Evolutionary conservation across 2,113 vertebrate genomes (phyloP).

Genomic region (Galeopterus variegatus): DNA sequence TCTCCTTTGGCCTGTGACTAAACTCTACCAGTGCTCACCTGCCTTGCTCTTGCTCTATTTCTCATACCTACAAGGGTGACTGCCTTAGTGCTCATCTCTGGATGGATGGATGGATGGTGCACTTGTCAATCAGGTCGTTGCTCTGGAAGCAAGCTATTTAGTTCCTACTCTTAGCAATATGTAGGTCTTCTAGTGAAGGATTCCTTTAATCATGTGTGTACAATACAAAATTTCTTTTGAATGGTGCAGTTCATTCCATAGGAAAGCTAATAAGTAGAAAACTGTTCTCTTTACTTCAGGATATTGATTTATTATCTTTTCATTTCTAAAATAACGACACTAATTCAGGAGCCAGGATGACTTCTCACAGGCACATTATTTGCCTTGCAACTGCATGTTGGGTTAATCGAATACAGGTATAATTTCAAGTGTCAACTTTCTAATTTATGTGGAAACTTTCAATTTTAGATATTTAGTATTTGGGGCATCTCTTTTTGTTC

Average conservation of each 20-base stretch:
- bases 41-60: neutral
- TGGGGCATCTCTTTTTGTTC: neutral
- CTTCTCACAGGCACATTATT: neutral
- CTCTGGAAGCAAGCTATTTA: neutral
- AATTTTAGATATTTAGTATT: neutral
- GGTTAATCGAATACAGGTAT: neutral
- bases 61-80: neutral
- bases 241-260: neutral
- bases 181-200: neutral
- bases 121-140: neutral
- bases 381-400: neutral
- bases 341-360: neutral
- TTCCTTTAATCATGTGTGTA: neutral
- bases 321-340: neutral
- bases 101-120: neutral
- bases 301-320: neutral
- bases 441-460: neutral
- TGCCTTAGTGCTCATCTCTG: neutral
- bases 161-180: neutral
- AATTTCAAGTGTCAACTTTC: slow-evolving; percentile 23
- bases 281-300: neutral
- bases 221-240: neutral
- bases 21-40: neutral
- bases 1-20: neutral
- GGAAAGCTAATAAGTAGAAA: slow-evolving; percentile 26